Percentiles rank a stretch among this genome's conserved stretches.
phyloP scores from a whole-genome alignment of 2,113 vertebrate genomes.

The Hydrochoerus hydrochaeris region DNA sequence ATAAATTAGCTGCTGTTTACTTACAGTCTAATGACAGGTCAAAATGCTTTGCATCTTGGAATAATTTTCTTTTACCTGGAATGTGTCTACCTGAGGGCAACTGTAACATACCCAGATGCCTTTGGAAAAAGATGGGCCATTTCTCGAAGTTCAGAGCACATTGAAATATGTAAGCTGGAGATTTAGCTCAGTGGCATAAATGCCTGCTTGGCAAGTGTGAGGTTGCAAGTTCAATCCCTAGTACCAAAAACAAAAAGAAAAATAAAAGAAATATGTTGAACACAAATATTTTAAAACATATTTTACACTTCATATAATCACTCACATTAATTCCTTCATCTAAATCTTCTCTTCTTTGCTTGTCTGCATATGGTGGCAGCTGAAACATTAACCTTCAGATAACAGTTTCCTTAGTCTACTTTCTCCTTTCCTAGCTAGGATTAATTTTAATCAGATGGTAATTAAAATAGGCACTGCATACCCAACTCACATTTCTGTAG shows the following conservation, averaged over 20 bases:
- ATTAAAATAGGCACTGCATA: constrained; percentile 81
- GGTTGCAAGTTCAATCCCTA: too few species aligned
- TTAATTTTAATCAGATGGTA: constrained; percentile 81
- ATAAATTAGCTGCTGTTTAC: neutral
- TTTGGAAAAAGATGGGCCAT: neutral
- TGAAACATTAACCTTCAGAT: constrained; percentile 79
- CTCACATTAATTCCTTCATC: neutral
- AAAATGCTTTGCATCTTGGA: neutral
- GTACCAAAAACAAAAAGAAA: too few species aligned
- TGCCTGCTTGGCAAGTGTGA: too few species aligned
- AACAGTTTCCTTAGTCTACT: neutral
- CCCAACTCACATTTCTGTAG: constrained; percentile 70
- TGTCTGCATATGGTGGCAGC: constrained; percentile 39
- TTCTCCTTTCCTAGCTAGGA: constrained; percentile 67
- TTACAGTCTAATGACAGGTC: neutral
- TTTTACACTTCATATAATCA: constrained; percentile 26
- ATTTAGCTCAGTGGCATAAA: too few species aligned
- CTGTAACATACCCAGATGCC: neutral
- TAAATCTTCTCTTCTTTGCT: constrained; percentile 16
- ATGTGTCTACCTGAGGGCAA: neutral
- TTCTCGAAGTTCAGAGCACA: neutral
- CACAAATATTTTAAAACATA: neutral
- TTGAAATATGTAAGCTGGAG: too few species aligned
- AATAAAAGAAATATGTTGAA: neutral
- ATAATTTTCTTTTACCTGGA: constrained; percentile 14